Conservation (phyloP, 2,113 vertebrate species). For the Solenodon paradoxus region DNA sequence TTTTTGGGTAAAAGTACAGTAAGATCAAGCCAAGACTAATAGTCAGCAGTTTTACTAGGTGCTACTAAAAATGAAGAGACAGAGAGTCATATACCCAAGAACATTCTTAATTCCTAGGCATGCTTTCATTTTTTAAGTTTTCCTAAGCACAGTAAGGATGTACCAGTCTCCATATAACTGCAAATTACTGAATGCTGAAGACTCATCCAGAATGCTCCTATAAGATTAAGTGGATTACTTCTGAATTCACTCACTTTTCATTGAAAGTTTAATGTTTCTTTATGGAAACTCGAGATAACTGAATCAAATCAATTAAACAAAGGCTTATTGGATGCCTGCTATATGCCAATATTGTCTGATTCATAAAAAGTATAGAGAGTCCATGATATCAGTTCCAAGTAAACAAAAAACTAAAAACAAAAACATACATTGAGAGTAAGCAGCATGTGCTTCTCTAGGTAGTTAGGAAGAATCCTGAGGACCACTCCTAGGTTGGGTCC, state of each 20-base stretch:
- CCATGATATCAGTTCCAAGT: background rate
- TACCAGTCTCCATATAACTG: background rate
- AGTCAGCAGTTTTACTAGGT: background rate
- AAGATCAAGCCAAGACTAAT: background rate
- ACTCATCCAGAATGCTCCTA: background rate
- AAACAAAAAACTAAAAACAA: conserved; percentile 2
- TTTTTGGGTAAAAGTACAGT: background rate
- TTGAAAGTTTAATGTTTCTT: background rate
- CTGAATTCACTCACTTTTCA: background rate
- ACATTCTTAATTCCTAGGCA: background rate
- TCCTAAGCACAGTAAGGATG: background rate
- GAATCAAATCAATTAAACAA: background rate
- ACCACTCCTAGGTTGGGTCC: background rate
- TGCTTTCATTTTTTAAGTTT: background rate
- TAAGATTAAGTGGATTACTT: background rate
- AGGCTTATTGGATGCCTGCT: background rate
- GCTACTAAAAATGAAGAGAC: background rate
- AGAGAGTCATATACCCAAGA: background rate
- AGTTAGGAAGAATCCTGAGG: background rate
- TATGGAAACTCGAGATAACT: background rate
- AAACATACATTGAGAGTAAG: background rate
- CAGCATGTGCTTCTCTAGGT: background rate
- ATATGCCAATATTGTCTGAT: background rate
- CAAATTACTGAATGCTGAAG: background rate
- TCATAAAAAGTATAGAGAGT: background rate